Base-by-base conservation (phyloP, 2,888 invertebrate species). In the Brachyopa scutellaris region DNA sequence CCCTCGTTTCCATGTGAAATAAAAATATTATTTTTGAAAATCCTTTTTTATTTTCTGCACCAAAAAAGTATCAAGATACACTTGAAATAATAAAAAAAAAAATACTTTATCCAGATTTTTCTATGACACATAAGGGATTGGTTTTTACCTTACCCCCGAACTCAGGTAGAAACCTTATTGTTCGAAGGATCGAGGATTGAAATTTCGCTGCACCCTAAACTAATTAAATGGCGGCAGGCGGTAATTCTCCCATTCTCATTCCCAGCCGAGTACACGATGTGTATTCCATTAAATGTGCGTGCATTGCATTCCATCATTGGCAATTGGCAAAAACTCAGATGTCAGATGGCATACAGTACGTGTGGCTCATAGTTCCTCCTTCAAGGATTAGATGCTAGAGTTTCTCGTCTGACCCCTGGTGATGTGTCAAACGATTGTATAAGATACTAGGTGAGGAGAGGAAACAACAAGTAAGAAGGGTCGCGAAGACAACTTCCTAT, bases 141-240 rank as follows among this genome's bases (percentile, higher is more conserved):
- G n/a, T 13, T 17, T 31, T 26, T n/a, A n/a, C n/a, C n/a, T n/a
- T n/a, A n/a, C n/a, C n/a, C 26, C 29, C 31, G 2, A 5, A 45
- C 5, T 19, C 76, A 80, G 80, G 80, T 77, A 82, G 67, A 36
- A 51, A 31, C 59, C 17, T 42, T 13, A 17, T 61, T 70, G 51
- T 31, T 38, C 23, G 1, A 2, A 5, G 11, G 1, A 13, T 15
- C 15, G 33, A 6, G 23, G 42, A 38, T 47, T 38, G 55, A 73
- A 47, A 38, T 70, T 64, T 42, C 36, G 33, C 49, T 61, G 61
- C 80, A 80, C 76, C 80, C 76, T 69, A 72, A 77, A 70, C 70
- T 77, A 82, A 82, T 82, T 82, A 77, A 77, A 77, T 49, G 61
- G 64, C 66, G 77, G 66, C 82, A 77, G 31, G 72, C 77, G 53